These are phyloP conservation scores for Eucidaris tribuloides DNA, from an alignment of 35 echinoderm and acorn worm species.

Conservation along the genomic window DNA sequence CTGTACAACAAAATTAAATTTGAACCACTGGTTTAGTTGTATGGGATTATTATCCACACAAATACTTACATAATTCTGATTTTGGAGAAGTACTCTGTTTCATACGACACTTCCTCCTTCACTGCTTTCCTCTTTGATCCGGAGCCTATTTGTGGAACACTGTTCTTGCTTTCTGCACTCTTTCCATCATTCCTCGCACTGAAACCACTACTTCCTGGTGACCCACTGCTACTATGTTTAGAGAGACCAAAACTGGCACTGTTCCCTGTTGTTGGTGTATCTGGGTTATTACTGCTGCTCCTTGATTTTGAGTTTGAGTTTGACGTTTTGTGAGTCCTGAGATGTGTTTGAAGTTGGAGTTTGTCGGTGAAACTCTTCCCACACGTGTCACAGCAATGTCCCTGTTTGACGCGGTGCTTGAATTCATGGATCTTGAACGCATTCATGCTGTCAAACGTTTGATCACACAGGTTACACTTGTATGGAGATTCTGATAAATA, in stretches of 20 bases:
- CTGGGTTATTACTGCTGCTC: too few relatives aligned
- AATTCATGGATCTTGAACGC: slow-evolving; percentile 39
- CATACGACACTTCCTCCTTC: neutral
- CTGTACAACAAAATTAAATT: too few relatives aligned
- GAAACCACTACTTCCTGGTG: too few relatives aligned
- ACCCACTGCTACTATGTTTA: too few relatives aligned
- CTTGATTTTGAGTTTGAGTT: neutral
- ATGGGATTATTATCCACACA: too few relatives aligned
- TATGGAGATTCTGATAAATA: slow-evolving; percentile 40
- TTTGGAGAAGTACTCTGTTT: slow-evolving; percentile 17
- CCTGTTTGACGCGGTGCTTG: slow-evolving; percentile 36
- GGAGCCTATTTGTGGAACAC: neutral
- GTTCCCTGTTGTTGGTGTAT: too few relatives aligned
- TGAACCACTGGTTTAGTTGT: too few relatives aligned
- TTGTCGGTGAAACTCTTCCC: slow-evolving; percentile 21
- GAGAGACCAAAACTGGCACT: too few relatives aligned
- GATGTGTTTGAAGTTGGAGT: slow-evolving; percentile 26
- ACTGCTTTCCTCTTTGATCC: neutral
- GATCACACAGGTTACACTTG: slow-evolving; percentile 49
- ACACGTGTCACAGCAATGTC: slow-evolving; percentile 20
- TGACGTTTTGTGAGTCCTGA: slow-evolving; percentile 10
- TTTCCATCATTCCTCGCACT: too few relatives aligned
- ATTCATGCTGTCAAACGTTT: slow-evolving; percentile 6
- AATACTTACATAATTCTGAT: slow-evolving; percentile 22
- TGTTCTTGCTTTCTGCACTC: too few relatives aligned